Percentiles rank a stretch among this genome's conserved stretches.
These are phyloP conservation scores for Gallinago media DNA, from an alignment of 2,113 vertebrate genomes.

Conservation along the genomic window DNA sequence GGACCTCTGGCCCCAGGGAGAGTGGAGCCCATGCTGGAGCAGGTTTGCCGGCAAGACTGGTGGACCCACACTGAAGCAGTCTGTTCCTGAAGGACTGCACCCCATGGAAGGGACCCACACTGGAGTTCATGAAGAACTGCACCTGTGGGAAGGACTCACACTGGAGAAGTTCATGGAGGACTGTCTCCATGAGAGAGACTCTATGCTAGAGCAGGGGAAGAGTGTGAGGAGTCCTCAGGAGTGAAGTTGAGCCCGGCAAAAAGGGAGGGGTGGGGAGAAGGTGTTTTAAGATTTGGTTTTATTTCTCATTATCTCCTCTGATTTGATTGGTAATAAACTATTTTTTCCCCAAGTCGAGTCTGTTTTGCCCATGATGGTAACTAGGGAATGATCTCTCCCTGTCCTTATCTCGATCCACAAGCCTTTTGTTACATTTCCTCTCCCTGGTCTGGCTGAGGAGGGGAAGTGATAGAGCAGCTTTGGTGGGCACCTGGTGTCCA, in stretches of 20 bases:
- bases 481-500: not conserved
- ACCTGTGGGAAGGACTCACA: not conserved
- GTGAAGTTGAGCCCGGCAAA: not conserved
- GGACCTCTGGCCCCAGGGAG: not conserved
- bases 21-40: not conserved
- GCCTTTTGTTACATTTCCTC: not conserved
- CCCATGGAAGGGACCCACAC: not conserved
- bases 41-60: not conserved
- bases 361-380: not conserved
- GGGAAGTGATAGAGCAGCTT: not conserved
- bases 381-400: not conserved
- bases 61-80: not conserved
- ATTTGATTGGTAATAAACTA: not conserved
- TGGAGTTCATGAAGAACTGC: not conserved
- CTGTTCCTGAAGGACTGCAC: not conserved
- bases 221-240: not conserved
- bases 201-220: not conserved
- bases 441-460: not conserved
- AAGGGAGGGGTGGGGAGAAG: not conserved
- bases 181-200: not conserved
- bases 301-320: not conserved
- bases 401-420: not conserved
- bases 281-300: not conserved
- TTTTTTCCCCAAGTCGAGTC: not conserved
- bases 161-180: not conserved